A percentile compares a stretch with the other conserved stretches of the same genome.
phyloP scores from a whole-genome alignment of 2,113 vertebrate genomes.

The Chroicocephalus ridibundus region DNA sequence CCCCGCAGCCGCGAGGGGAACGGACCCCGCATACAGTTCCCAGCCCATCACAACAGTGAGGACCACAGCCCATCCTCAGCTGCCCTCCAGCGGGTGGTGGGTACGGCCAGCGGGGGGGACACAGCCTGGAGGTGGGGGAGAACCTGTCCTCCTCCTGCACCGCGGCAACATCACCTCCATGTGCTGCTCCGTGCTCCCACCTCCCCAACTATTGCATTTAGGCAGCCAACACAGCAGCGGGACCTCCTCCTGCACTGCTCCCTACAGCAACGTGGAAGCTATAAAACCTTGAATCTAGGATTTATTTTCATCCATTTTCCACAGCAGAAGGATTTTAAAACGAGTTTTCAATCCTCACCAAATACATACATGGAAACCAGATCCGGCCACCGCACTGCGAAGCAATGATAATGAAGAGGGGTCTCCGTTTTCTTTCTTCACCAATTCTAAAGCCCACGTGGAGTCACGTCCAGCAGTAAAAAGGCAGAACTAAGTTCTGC shows the following conservation, averaged over 20 bases:
- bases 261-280: not conserved
- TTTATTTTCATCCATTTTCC: not conserved
- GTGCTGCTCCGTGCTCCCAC: not conserved
- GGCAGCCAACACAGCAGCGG: not conserved
- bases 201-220: not conserved
- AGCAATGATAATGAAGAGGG: not conserved
- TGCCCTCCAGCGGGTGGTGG: not conserved
- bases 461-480: not conserved
- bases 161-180: rapidly evolving
- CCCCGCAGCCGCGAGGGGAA: not conserved
- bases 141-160: not conserved
- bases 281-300: not conserved
- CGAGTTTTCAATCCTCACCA: not conserved
- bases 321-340: not conserved
- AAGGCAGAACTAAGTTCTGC: not conserved
- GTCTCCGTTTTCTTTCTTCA: not conserved
- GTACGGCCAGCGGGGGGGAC: no score
- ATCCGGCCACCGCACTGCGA: not conserved
- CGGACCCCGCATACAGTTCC: not conserved
- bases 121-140: not conserved
- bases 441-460: not conserved
- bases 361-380: not conserved
- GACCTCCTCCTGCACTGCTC: not conserved
- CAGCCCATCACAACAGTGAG: not conserved
- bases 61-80: rapidly evolving